These are phyloP conservation scores for Miichthys miiuy DNA, from an alignment of 2,797 vertebrate species.

Conservation along the genomic window DNA sequence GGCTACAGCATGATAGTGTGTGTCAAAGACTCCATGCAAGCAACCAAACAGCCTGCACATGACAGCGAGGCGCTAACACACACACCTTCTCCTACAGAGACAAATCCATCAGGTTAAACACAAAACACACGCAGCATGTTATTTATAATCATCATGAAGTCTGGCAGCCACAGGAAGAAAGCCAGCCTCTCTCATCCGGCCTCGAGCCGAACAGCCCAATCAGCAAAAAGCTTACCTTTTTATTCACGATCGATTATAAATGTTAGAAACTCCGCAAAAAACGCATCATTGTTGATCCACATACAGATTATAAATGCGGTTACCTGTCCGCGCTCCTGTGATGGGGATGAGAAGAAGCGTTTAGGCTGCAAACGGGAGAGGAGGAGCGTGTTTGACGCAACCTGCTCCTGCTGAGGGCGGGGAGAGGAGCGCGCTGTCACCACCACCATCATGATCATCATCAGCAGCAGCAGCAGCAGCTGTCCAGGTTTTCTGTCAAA, in stretches of 20 bases:
- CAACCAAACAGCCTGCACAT: not conserved
- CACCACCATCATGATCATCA: not conserved
- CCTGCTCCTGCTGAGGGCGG: constrained; percentile 46
- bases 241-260: not conserved
- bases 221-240: not conserved
- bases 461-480: not conserved
- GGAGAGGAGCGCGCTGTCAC: constrained; percentile 19
- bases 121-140: not conserved
- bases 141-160: not conserved
- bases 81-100: not conserved
- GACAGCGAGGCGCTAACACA: not conserved
- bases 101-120: not conserved
- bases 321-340: constrained; percentile 70
- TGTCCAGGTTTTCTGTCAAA: not conserved
- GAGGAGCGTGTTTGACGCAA: constrained; percentile 68
- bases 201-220: not conserved
- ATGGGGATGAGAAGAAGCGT: constrained; percentile 61
- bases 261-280: not conserved
- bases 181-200: constrained; percentile 13
- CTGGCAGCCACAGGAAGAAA: not conserved
- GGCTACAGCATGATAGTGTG: not conserved
- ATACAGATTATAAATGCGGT: constrained; percentile 2
- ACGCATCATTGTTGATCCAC: rapidly evolving
- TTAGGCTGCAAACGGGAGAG: constrained; percentile 11
- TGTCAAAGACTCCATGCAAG: not conserved